phyloP scores from a whole-genome alignment of 2,888 invertebrate genomes.

The Drosophila emarginata region DNA sequence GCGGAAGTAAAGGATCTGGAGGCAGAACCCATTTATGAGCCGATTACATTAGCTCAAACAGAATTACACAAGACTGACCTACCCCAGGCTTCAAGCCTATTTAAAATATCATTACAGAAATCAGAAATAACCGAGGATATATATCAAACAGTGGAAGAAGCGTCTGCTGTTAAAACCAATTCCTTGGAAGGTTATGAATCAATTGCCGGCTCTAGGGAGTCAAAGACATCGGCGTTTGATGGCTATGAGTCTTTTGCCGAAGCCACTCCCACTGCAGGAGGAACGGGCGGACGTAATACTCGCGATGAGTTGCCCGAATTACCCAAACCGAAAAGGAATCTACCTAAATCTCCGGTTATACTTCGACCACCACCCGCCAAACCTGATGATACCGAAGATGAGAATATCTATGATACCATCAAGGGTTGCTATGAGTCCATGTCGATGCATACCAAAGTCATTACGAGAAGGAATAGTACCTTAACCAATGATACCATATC shows the following conservation, averaged over 20 bases:
- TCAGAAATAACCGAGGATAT: conserved; percentile 65
- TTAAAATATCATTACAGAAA: conserved; percentile 37
- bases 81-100: conserved; percentile 60
- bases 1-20: conserved; percentile 7
- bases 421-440: conserved; percentile 83
- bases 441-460: conserved; percentile 56
- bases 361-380: conserved; percentile 62
- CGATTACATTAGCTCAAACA: conserved; percentile 57
- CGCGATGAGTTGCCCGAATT: conserved; percentile 77
- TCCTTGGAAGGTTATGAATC: conserved; percentile 80
- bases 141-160: conserved; percentile 80
- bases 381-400: conserved; percentile 77
- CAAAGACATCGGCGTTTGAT: conserved; percentile 55
- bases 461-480: conserved; percentile 35
- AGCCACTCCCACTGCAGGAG: conserved; percentile 27
- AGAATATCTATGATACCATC: conserved; percentile 86
- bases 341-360: conserved; percentile 66
- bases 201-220: conserved; percentile 70
- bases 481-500: conserved; percentile 67
- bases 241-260: conserved; percentile 80
- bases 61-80: conserved; percentile 64
- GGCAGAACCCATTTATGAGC: conserved; percentile 70
- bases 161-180: conserved; percentile 30
- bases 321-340: conserved; percentile 79
- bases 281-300: conserved; percentile 72